These are phyloP conservation scores for Sarcoramphus papa DNA, from an alignment of 2,797 vertebrate genomes.

Conservation along the genomic window DNA sequence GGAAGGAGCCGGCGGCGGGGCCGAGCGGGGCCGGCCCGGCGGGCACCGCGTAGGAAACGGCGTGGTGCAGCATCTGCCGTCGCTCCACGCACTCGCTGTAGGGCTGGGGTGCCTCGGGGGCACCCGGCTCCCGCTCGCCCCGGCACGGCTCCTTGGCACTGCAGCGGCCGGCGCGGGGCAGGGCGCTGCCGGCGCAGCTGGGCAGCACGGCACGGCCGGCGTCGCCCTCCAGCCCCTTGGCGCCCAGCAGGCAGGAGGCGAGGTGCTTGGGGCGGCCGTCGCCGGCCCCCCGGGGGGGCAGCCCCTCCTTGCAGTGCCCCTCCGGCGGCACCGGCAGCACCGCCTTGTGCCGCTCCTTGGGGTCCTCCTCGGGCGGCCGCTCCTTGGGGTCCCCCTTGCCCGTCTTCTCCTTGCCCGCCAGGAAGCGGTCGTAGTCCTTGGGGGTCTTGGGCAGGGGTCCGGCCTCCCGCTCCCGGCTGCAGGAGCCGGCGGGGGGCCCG, in stretches of 20 bases:
- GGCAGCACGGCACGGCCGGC: slow-evolving; percentile 78
- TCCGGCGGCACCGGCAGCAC: slow-evolving; percentile 77
- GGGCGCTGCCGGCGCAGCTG: slow-evolving; percentile 81
- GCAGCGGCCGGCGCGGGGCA: slow-evolving; percentile 78
- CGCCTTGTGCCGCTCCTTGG: slow-evolving; percentile 85
- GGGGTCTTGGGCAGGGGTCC: slow-evolving; percentile 80
- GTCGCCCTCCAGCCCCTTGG: slow-evolving; percentile 88
- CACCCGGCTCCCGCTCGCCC: slow-evolving; percentile 79
- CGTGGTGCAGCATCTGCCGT: slow-evolving; percentile 87
- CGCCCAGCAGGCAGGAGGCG: slow-evolving; percentile 87
- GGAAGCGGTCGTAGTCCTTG: slow-evolving; percentile 84
- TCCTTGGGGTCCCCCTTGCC: slow-evolving; percentile 85
- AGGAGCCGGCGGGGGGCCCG: slow-evolving; percentile 84
- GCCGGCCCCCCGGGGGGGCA: slow-evolving; percentile 68
- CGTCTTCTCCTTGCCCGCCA: slow-evolving; percentile 75
- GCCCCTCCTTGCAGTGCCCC: slow-evolving; percentile 82
- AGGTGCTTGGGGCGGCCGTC: slow-evolving; percentile 81
- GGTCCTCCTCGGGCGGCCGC: slow-evolving; percentile 78
- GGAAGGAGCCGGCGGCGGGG: slow-evolving; percentile 82
- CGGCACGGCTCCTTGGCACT: slow-evolving; percentile 79
- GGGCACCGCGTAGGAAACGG: slow-evolving; percentile 85
- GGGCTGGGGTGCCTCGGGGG: slow-evolving; percentile 82
- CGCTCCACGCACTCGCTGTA: slow-evolving; percentile 88
- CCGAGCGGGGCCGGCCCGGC: slow-evolving; percentile 80
- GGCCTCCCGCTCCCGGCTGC: slow-evolving; percentile 86